Percentiles rank a stretch among this genome's conserved stretches.
Conservation (phyloP, 2,888 invertebrate genomes). For the Liopterus haemorrhoidalis region DNA sequence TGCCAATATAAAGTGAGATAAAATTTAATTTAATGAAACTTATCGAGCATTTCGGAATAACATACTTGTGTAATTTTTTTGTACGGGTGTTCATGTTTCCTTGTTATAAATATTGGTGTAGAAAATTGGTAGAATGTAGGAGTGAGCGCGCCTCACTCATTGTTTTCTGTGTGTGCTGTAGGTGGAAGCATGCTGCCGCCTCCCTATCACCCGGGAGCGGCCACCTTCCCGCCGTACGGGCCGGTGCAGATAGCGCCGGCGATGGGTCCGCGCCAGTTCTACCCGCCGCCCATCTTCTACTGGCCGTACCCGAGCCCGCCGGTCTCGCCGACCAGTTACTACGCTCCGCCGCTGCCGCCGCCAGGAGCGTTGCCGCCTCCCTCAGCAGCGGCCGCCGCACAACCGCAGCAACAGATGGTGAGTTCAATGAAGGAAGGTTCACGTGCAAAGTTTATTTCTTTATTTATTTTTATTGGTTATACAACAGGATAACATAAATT, state of each 20-base stretch:
- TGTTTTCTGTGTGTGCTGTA: slow-evolving; percentile 39
- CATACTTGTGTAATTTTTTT: no score
- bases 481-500: slow-evolving; percentile 1
- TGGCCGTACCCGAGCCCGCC: slow-evolving; percentile 95
- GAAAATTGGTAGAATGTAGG: no score
- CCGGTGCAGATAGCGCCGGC: slow-evolving; percentile 44
- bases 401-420: slow-evolving; percentile 44
- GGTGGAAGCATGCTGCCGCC: slow-evolving; percentile 57
- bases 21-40: no score
- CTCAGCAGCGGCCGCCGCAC: slow-evolving; percentile 36
- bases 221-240: slow-evolving; percentile 42
- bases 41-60: no score
- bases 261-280: slow-evolving; percentile 45
- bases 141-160: slow-evolving; percentile 18
- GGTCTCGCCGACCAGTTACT: slow-evolving; percentile 85
- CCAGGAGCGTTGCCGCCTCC: slow-evolving; percentile 43
- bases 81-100: no score
- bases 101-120: no score
- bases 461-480: slow-evolving; percentile 1
- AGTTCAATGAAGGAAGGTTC: slow-evolving; percentile 14
- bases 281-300: slow-evolving; percentile 69
- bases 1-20: no score
- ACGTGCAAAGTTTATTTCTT: background rate
- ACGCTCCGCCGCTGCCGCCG: slow-evolving; percentile 57
- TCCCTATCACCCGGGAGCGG: slow-evolving; percentile 41